phyloP scores from a whole-genome alignment of 2,797 vertebrate species.

The Molothrus aeneus region DNA sequence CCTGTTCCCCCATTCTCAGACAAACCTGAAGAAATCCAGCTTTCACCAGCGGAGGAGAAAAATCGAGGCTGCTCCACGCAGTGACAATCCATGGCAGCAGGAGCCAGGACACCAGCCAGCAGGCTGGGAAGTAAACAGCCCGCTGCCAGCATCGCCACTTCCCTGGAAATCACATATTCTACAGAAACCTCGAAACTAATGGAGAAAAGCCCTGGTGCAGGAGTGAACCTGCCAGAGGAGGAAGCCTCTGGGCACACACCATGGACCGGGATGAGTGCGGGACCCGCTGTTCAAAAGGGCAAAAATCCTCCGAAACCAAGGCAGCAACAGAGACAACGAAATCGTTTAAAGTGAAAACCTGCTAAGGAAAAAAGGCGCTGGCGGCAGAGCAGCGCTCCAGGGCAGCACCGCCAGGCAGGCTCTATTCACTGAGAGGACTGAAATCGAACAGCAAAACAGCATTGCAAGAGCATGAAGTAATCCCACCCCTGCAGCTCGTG shows the following conservation, averaged over 20 bases:
- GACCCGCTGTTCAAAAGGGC: neutral
- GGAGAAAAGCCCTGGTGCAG: neutral
- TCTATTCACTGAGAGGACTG: neutral
- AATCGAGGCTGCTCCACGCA: neutral
- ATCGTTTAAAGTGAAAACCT: neutral
- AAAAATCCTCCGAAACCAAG: neutral
- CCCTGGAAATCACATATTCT: neutral
- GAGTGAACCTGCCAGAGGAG: neutral
- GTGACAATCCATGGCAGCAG: neutral
- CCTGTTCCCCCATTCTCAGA: neutral
- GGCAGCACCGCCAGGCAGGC: neutral
- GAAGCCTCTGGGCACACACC: neutral
- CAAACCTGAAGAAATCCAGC: neutral
- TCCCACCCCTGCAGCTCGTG: conserved; percentile 25
- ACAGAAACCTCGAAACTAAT: neutral
- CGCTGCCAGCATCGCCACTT: fast-evolving
- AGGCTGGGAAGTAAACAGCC: neutral
- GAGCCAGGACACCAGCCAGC: neutral
- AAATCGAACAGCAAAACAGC: conserved; percentile 41
- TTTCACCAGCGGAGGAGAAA: neutral
- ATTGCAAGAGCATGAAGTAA: conserved; percentile 68
- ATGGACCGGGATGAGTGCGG: neutral
- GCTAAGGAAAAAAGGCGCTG: neutral
- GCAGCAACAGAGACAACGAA: neutral
- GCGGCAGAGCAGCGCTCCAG: neutral